Base-by-base conservation (phyloP, 2,797 vertebrate genomes). In the Hozukius guyotensis region DNA sequence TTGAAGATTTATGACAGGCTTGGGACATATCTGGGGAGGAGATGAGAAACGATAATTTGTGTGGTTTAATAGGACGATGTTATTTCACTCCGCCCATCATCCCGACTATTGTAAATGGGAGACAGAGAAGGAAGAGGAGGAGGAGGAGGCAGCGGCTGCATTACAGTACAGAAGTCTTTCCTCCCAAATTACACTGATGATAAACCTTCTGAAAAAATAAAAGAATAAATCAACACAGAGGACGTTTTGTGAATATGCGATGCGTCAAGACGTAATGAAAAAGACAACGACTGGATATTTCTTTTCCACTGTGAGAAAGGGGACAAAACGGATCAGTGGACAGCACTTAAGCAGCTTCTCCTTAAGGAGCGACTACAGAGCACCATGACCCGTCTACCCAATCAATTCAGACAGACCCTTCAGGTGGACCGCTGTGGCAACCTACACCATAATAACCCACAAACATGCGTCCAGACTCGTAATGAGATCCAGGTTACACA, bases 1-100 rank as follows among this genome's bases (percentile, higher is more conserved):
- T 55, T 0, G 69, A 84, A 82, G 89, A 93, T 93, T 89, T 89
- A 90, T 71, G 91, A 91, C 46, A 4, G 69, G 65, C 34, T 24
- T 1, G 65, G 81, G 87, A 91, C 80, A 77, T 38, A 80, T 85
- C 72, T 77, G 63, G 65, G 75, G 27, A 79, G 78, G 75, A 89
- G 89, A 89, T 86, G 86, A 92, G 80, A 77, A 88, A 89, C 13
- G 42, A 87, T 88, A 65, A 90, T 87, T 84, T 87, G 69, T 62
- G 16, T 75, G 65, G 84, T 88, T 89, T 92, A 93, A 92, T 86
- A 67, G 72, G 76, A 85, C 38, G 18, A 36, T 34, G 82, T 72
- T 18, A 72, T 85, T 90, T 83, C 71, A 57, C 81, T 85, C 79
- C 36, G 9, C 74, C 79, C 71, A 77, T 77, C 81, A 64, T 64